Conservation (phyloP, 2,113 vertebrate species). For the Verasper variegatus region DNA sequence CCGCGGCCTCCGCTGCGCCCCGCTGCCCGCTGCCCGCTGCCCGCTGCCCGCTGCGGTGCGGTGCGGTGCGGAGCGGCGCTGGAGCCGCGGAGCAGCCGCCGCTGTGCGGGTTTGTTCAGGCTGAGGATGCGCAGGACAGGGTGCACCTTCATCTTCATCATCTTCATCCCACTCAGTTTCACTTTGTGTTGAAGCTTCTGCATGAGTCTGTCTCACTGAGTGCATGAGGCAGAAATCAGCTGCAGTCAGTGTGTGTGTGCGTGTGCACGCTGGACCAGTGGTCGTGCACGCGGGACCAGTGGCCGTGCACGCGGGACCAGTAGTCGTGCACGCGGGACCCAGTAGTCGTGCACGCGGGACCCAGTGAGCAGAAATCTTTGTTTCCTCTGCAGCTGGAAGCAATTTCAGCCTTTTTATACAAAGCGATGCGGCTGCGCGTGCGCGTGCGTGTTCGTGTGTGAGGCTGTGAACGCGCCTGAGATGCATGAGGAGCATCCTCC, state of each 20-base stretch:
- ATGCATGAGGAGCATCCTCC: conserved; percentile 60
- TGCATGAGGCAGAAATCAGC: too few relatives aligned
- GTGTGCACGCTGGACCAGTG: too few relatives aligned
- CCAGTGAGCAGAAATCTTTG: conserved; percentile 32
- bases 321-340: too few relatives aligned
- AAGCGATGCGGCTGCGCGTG: conserved; percentile 23
- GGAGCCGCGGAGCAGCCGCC: too few relatives aligned
- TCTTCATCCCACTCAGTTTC: neutral
- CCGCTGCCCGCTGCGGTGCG: neutral
- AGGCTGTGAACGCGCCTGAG: conserved; percentile 1
- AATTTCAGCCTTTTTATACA: conserved; percentile 42
- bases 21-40: neutral
- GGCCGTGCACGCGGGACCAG: too few relatives aligned
- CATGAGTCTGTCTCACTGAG: too few relatives aligned
- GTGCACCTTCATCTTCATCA: conserved; percentile 12
- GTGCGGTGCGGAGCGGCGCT: too few relatives aligned
- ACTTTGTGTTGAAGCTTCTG: neutral
- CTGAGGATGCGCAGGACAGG: conserved; percentile 53
- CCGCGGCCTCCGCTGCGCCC: neutral
- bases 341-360: too few relatives aligned
- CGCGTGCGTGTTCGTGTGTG: neutral
- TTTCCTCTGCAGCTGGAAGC: conserved; percentile 54
- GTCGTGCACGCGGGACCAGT: too few relatives aligned
- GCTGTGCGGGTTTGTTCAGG: conserved; percentile 15
- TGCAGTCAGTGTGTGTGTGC: too few relatives aligned